phyloP scores from a whole-genome alignment of 2,888 invertebrate genomes.

The Gibbula magus region DNA sequence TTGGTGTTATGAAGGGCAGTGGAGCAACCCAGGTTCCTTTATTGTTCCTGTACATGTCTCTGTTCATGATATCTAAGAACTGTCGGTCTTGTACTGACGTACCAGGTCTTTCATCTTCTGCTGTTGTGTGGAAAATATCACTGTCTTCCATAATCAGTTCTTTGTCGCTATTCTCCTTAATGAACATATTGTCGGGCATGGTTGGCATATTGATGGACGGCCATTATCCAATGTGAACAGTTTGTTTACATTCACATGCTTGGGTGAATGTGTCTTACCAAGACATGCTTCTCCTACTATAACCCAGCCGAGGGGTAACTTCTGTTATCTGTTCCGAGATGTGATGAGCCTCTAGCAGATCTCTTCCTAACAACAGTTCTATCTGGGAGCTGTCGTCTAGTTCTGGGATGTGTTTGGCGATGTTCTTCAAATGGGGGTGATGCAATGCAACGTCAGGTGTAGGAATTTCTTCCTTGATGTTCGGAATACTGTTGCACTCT shows the following conservation, averaged over 20 bases:
- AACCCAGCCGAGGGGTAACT: slow-evolving; percentile 35
- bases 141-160: background rate
- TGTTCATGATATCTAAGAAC: slow-evolving; percentile 37
- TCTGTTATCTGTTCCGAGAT: slow-evolving; percentile 32
- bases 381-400: slow-evolving; percentile 34
- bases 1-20: slow-evolving; percentile 36
- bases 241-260: slow-evolving; percentile 18
- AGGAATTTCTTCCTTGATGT: too few relatives aligned
- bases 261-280: slow-evolving; percentile 16
- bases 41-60: slow-evolving; percentile 26
- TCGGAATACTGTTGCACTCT: too few relatives aligned
- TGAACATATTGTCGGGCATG: slow-evolving; percentile 16
- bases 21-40: slow-evolving; percentile 40
- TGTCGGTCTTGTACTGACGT: slow-evolving; percentile 39
- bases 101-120: slow-evolving; percentile 36
- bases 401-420: slow-evolving; percentile 36
- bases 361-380: slow-evolving; percentile 37
- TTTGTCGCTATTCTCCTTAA: background rate
- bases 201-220: slow-evolving; percentile 1
- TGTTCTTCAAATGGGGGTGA: slow-evolving; percentile 31
- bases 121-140: slow-evolving; percentile 28
- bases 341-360: slow-evolving; percentile 36
- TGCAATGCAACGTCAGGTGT: slow-evolving; percentile 22
- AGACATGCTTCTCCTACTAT: slow-evolving; percentile 35
- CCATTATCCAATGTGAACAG: slow-evolving; percentile 26